Percentiles rank a stretch among this genome's conserved stretches.
Conservation (phyloP, 2,797 vertebrate genomes). For the Neostethus bicornis region DNA sequence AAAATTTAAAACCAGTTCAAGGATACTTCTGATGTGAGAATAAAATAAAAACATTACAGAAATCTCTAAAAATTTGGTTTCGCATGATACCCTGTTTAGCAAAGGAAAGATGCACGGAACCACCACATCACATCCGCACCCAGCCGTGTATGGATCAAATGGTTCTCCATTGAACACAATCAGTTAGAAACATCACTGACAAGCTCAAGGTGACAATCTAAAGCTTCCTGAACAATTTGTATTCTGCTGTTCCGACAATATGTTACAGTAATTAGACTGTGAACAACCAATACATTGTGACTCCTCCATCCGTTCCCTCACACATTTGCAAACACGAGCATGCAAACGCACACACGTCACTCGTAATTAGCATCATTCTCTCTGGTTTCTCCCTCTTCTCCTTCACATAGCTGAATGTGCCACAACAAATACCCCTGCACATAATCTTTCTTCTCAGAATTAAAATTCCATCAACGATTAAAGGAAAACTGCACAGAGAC, state of each 20-base stretch:
- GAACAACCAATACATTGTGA: constrained; percentile 44
- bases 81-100: no score
- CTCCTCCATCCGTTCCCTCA: constrained; percentile 44
- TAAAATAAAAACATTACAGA: no score
- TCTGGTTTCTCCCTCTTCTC: not conserved
- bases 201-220: constrained; percentile 50
- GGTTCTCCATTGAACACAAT: constrained; percentile 48
- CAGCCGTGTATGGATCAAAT: constrained; percentile 14
- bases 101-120: no score
- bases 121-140: constrained; percentile 1
- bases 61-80: no score
- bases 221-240: constrained; percentile 36
- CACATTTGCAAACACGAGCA: constrained; percentile 13
- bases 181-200: constrained; percentile 43
- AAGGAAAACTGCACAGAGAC: not conserved
- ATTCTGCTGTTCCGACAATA: constrained; percentile 18
- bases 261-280: constrained; percentile 48
- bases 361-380: constrained; percentile 42
- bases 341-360: constrained; percentile 23
- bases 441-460: constrained; percentile 4
- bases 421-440: not conserved
- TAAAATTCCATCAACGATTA: constrained; percentile 9
- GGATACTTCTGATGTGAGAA: no score
- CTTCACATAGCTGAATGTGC: not conserved
- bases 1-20: no score